phyloP scores from a whole-genome alignment of 2,888 invertebrate species.

The Melinopterus prodromus region DNA sequence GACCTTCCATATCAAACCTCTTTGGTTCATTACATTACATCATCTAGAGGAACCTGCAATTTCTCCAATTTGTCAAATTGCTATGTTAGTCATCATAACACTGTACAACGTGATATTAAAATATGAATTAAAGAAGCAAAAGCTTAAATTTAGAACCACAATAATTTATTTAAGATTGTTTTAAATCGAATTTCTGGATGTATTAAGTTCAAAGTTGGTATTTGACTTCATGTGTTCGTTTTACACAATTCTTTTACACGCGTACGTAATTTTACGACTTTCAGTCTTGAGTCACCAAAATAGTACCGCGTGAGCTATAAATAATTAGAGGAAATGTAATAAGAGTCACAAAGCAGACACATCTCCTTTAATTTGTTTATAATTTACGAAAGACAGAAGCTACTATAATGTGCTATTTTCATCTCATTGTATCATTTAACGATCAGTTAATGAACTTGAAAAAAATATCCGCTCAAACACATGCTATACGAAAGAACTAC shows the following conservation, averaged over 20 bases:
- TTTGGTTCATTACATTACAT: neutral
- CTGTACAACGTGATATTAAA: no score
- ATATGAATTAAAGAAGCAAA: no score
- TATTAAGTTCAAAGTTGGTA: neutral
- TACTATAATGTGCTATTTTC: neutral
- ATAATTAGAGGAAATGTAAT: neutral
- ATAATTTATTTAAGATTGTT: no score
- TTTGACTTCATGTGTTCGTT: neutral
- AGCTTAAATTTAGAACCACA: no score
- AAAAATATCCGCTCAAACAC: no score
- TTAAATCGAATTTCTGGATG: neutral
- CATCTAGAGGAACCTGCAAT: neutral
- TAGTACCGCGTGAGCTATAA: neutral
- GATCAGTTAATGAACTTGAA: no score
- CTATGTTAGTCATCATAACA: neutral
- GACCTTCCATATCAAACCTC: neutral
- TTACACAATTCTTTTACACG: neutral
- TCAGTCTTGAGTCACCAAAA: neutral
- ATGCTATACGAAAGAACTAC: neutral
- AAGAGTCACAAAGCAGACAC: neutral
- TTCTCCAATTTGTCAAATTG: neutral
- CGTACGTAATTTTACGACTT: no score
- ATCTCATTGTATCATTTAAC: no score
- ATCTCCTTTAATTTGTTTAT: neutral
- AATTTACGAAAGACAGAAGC: neutral